Conservation (phyloP, 2,797 vertebrate species). For the Eurystomus glaucurus region DNA sequence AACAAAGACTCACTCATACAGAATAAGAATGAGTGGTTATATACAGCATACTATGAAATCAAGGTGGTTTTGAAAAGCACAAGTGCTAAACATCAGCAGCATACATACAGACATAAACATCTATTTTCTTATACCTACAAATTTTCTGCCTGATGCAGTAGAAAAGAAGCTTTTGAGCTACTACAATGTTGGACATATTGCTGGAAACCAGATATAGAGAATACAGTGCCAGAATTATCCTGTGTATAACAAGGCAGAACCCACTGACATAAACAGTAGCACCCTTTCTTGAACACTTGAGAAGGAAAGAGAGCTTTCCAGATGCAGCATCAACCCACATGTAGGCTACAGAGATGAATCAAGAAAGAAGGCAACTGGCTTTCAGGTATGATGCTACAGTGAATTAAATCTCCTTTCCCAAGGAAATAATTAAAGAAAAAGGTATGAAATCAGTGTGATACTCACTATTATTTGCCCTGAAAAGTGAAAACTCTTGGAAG, state of each 20-base stretch:
- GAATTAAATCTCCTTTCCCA: neutral
- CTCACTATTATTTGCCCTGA: neutral
- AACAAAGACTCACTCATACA: constrained; percentile 34
- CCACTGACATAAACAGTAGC: neutral
- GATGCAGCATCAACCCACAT: neutral
- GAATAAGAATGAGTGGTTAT: constrained; percentile 24
- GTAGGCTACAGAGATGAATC: neutral
- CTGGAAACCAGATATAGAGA: neutral
- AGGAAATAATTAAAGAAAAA: neutral
- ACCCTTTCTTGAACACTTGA: neutral
- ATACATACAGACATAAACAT: neutral
- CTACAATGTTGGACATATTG: neutral
- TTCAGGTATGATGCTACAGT: neutral
- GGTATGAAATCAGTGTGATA: neutral
- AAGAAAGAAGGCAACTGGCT: neutral
- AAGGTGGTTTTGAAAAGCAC: constrained; percentile 28
- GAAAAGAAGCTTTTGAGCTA: neutral
- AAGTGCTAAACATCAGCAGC: neutral
- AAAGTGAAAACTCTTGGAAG: neutral
- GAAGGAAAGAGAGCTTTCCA: neutral
- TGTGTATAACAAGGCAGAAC: neutral
- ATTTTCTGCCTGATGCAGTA: neutral
- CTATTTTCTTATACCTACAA: neutral
- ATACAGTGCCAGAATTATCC: rapidly evolving
- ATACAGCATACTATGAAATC: neutral